These are phyloP conservation scores for Climacteris rufus DNA, from an alignment of 2,113 vertebrate species.

Conservation along the genomic window DNA sequence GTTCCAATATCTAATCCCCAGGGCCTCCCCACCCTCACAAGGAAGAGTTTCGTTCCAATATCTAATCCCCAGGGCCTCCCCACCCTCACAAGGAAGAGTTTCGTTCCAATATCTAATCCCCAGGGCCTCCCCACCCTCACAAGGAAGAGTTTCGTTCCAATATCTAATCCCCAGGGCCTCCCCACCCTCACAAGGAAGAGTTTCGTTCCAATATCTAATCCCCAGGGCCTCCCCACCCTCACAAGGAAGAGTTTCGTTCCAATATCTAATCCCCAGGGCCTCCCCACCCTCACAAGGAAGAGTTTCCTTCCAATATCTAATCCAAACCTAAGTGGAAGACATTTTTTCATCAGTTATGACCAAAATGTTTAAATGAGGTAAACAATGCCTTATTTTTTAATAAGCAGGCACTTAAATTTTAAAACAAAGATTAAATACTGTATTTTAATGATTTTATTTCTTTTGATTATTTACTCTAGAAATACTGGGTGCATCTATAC, in stretches of 20 bases:
- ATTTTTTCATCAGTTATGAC: not conserved
- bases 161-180: not conserved
- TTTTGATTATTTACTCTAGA: not conserved
- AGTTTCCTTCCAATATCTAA: not conserved
- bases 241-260: not conserved
- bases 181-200: not conserved
- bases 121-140: rapidly evolving
- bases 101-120: not conserved
- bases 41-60: not conserved
- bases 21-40: rapidly evolving
- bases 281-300: not conserved
- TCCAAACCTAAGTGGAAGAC: not conserved
- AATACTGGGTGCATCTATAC: not conserved
- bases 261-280: not conserved
- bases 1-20: not conserved
- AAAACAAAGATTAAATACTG: not conserved
- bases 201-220: not conserved
- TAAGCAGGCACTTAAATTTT: rapidly evolving
- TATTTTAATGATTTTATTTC: not conserved
- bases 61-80: not conserved
- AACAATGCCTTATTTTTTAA: not conserved
- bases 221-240: rapidly evolving
- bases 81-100: not conserved
- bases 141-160: not conserved
- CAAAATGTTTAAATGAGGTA: not conserved